These are phyloP conservation scores for Esox masquinongy DNA, from an alignment of 2,797 vertebrate species.

Conservation along the genomic window DNA sequence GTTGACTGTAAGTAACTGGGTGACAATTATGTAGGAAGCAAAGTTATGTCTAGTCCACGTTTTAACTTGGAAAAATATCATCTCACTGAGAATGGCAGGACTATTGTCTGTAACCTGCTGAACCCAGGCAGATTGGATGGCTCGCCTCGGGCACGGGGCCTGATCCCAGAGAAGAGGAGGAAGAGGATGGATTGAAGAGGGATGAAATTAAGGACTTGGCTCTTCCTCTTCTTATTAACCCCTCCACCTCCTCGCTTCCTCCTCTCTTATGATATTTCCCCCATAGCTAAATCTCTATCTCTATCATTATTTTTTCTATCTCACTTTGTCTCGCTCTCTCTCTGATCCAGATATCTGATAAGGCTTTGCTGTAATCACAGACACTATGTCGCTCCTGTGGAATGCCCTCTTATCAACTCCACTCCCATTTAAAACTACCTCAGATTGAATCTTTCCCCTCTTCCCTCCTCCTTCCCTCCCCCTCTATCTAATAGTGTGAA, in stretches of 20 bases:
- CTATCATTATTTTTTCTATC: slow-evolving; percentile 34
- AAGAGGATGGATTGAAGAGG: slow-evolving; percentile 18
- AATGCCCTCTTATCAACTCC: slow-evolving; percentile 14
- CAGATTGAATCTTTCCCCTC: neutral
- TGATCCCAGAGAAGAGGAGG: slow-evolving; percentile 30
- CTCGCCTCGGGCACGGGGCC: slow-evolving; percentile 6
- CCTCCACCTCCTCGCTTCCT: neutral
- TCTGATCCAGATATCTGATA: slow-evolving; percentile 28
- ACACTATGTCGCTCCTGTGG: slow-evolving; percentile 16
- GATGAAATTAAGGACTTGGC: slow-evolving; percentile 17
- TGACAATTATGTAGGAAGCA: neutral
- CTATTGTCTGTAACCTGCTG: slow-evolving; percentile 14
- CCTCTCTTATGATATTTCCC: neutral
- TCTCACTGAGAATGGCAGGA: neutral
- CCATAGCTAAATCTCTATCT: slow-evolving; percentile 15
- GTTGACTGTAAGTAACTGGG: neutral
- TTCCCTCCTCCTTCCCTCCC: neutral
- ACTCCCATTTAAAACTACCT: neutral
- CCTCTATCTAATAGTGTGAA: neutral
- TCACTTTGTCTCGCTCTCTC: slow-evolving; percentile 32
- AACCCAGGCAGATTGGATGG: slow-evolving; percentile 7
- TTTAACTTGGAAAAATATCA: neutral
- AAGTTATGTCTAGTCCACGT: neutral
- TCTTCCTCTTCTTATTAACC: neutral
- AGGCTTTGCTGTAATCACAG: slow-evolving; percentile 10